Evolutionary conservation across 2,113 vertebrate species (phyloP), one percentile per base, ranked within the genome.

Genomic region (Empidonax traillii): DNA sequence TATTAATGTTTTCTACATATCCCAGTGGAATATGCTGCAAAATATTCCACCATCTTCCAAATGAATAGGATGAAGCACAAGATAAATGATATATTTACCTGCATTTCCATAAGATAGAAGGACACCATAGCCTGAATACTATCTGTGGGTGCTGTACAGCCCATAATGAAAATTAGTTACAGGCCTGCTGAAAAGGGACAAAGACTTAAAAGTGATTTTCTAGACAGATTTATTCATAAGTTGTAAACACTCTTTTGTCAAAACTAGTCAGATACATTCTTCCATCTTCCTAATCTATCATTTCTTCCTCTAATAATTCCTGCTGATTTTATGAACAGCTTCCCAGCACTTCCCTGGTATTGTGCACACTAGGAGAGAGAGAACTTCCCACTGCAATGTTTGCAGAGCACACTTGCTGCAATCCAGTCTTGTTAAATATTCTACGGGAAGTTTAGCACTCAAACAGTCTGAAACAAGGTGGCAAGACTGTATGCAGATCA

Each of bases 11-110:
- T 95, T 92, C 86, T 92, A 55, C 35, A 41, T 81, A 84, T 95
- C 76, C 82, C 61, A 1, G 58, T 86, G 80, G 92, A 93, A 75
- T 61, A 35, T 24, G 31, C 21, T 81, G 52, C 47, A 72, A 92
- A 92, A 82, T 89, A 89, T 82, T 85, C 58, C 33, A 31, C 49
- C 12, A 8, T 75, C 66, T 92, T 94, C 65, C 76, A 95, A 92
- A 84, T 51, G 66, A 90, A 90, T 58, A 72, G 22, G 63, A 92
- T 65, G 73, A 84, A 74, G 18, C 46, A 55, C 65, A 87, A 68
- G 69, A 95, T 86, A 89, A 90, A 93, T 83, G 37, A 66, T 68
- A 66, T 66, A 92, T 93, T 95, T 88, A 90, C 83, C 56, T 89
- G 49, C n/a, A 56, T 78, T 92, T 81, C 39, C 37, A 35, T 87